Percentiles rank a stretch among this genome's conserved stretches.
phyloP scores from a whole-genome alignment of 1,140 invertebrate genomes.

The Anastrepha ludens region DNA sequence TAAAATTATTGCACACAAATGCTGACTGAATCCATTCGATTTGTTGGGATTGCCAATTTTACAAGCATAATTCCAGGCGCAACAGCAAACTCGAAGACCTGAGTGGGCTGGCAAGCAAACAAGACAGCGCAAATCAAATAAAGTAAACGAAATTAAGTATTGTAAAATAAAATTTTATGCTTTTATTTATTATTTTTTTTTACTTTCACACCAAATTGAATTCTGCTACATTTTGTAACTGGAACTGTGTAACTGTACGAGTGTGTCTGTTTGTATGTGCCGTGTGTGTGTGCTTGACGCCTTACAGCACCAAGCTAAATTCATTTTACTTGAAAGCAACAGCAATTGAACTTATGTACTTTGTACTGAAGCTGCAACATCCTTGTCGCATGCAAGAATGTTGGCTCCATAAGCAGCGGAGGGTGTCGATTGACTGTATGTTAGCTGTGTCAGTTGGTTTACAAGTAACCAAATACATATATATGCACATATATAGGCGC shows the following conservation, averaged over 20 bases:
- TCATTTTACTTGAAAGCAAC: constrained; percentile 28
- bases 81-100: background rate
- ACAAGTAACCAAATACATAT: background rate
- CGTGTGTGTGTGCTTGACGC: background rate
- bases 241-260: background rate
- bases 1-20: background rate
- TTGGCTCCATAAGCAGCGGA: background rate
- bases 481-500: background rate
- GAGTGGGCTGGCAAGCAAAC: background rate
- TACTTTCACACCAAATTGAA: constrained; percentile 32
- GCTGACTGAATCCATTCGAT: constrained; percentile 2
- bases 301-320: constrained; percentile 7
- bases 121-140: constrained; percentile 31
- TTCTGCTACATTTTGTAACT: background rate
- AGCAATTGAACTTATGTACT: background rate
- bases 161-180: constrained; percentile 39
- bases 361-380: background rate
- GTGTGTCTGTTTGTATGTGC: background rate
- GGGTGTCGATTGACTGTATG: background rate
- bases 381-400: background rate
- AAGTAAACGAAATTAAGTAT: constrained; percentile 47
- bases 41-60: constrained; percentile 35
- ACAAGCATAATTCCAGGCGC: constrained; percentile 23
- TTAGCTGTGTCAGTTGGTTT: background rate
- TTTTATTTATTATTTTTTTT: background rate